Evolutionary conservation across 1,140 invertebrate genomes (phyloP), one percentile per base, ranked within the genome.

Genomic region (Diplogasteroides magnus): DNA sequence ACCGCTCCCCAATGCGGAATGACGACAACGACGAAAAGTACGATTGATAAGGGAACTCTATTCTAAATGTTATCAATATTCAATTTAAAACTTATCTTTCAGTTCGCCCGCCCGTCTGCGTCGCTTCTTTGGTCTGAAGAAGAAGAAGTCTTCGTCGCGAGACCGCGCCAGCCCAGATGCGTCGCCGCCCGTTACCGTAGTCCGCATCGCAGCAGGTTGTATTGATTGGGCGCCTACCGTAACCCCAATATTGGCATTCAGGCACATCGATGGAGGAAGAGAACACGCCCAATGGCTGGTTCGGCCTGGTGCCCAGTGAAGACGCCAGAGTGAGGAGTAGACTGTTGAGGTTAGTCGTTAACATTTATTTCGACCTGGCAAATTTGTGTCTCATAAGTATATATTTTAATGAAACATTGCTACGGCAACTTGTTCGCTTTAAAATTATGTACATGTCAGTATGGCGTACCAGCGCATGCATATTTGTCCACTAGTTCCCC

Each of bases 361-460:
- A 58, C 31, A 25, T 58, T 6, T 31, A 67, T 26, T 23, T 67
- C n/a, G 65, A 67, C 59, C 65, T 57, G 13, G 56, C 32, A 3
- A 31, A 2, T 57, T 65, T 55, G 63, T 56, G 1, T 48, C 25
- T 27, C 25, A 55, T 65, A 55, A 26, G 63, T 1, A 29, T 28
- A 1, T 29, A 28, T 65, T 65, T 23, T 29, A 65, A 55, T 56
- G 57, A 56, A 27, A 15, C 13, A 15, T 13, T 28, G 31, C 48
- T 56, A 64, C 63, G 63, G 63, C 37, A 26, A 64, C 37, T 64
- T 56, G 15, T 56, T 56, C 63, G 48, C 27, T 56, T 65, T 15
- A 65, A 56, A 25, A 28, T n/a, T 29, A 15, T 2, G 26, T 14
- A 3, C n/a, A n/a, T n/a, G n/a, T n/a, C n/a, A n/a, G n/a, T n/a